Percentiles rank a stretch among this genome's conserved stretches.
phyloP scores from a whole-genome alignment of 2,888 invertebrate species.

The Callimorpha dominula region DNA sequence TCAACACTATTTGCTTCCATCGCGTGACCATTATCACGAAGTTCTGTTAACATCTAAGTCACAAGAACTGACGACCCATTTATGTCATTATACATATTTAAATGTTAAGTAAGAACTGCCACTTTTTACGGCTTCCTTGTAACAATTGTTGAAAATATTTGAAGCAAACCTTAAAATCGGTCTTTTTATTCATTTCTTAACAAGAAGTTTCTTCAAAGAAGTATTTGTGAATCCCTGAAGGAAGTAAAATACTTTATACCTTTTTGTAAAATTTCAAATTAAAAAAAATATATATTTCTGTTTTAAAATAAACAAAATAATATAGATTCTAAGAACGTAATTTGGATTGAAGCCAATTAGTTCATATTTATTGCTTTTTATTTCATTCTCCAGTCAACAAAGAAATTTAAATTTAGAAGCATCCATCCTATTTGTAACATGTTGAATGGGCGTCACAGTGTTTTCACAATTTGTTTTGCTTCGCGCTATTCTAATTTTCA shows the following conservation, averaged over 20 bases:
- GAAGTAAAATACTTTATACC: background rate
- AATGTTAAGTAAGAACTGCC: background rate
- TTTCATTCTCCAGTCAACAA: conserved; percentile 22
- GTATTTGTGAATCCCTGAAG: background rate
- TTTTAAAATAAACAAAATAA: background rate
- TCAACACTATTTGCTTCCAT: conserved; percentile 3
- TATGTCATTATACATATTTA: background rate
- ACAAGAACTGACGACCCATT: too few relatives aligned
- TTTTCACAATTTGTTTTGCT: conserved; percentile 52
- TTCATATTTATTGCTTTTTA: conserved; percentile 16
- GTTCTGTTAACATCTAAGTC: background rate
- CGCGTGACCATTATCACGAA: background rate
- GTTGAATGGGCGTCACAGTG: conserved; percentile 34
- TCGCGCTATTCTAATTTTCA: conserved; percentile 54
- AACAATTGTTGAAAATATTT: background rate
- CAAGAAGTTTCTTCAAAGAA: background rate
- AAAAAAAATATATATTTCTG: background rate
- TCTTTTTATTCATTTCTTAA: background rate
- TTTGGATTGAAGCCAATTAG: conserved; percentile 23
- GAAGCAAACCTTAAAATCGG: background rate
- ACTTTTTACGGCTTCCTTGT: background rate
- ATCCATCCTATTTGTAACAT: conserved; percentile 25
- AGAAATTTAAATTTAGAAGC: conserved; percentile 23
- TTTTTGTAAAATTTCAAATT: background rate
- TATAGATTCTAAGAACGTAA: background rate